Evolutionary conservation across 2,888 invertebrate genomes (phyloP).

Genomic region (Leptopterna dolabrata): DNA sequence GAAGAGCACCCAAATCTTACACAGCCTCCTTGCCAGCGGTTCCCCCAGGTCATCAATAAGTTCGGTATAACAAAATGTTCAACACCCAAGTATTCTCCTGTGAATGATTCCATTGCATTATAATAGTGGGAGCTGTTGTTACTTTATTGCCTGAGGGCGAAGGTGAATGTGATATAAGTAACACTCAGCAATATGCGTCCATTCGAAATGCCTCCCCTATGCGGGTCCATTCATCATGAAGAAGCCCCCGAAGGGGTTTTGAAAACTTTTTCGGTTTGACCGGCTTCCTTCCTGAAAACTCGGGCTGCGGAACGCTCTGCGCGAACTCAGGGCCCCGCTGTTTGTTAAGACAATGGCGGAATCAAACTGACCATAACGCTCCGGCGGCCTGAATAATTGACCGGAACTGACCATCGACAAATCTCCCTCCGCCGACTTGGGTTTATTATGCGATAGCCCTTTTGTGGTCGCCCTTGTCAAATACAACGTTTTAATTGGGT

Average conservation of each 20-base stretch:
- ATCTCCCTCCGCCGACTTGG: background rate
- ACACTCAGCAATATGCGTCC: background rate
- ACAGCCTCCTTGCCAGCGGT: too few relatives aligned
- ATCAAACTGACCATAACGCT: conserved; percentile 55
- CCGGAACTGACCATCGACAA: conserved; percentile 58
- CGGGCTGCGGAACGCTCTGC: background rate
- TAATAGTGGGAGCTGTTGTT: too few relatives aligned
- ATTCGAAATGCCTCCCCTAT: background rate
- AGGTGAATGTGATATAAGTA: too few relatives aligned
- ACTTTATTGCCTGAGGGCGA: too few relatives aligned
- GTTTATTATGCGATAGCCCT: conserved; percentile 42
- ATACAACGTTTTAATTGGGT: conserved; percentile 48
- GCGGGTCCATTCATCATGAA: background rate
- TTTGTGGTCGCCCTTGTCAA: conserved; percentile 46
- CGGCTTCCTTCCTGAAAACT: background rate
- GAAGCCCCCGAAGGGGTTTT: background rate
- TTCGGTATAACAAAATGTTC: too few relatives aligned
- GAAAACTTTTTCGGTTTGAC: background rate
- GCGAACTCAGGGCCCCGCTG: background rate
- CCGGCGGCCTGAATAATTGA: conserved; percentile 56
- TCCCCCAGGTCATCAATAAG: too few relatives aligned
- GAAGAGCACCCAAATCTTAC: too few relatives aligned
- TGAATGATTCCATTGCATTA: too few relatives aligned
- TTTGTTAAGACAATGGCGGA: conserved; percentile 46
- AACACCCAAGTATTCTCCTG: too few relatives aligned